These are phyloP conservation scores for Rhagophthalmus giganteus DNA, from an alignment of 2,888 invertebrate species.

Conservation along the genomic window DNA sequence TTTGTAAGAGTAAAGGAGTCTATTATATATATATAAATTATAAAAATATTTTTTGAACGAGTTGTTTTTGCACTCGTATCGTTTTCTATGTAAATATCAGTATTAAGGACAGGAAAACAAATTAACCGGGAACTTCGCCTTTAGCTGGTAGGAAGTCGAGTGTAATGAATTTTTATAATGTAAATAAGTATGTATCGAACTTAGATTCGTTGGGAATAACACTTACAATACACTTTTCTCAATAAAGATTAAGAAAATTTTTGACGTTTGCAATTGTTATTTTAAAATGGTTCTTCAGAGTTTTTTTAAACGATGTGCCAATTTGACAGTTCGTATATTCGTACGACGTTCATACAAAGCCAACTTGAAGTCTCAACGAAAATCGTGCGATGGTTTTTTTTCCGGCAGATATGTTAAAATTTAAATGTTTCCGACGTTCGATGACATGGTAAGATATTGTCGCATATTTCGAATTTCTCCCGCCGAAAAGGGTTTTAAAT, in stretches of 20 bases:
- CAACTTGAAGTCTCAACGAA: no score
- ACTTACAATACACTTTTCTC: conserved; percentile 10
- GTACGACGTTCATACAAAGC: no score
- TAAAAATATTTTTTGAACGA: conserved; percentile 8
- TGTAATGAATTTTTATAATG: conserved; percentile 14
- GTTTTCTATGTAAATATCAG: conserved; percentile 16
- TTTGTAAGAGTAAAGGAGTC: conserved; percentile 18
- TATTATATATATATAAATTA: no score
- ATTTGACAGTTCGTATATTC: no score
- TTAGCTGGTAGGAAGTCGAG: conserved; percentile 6
- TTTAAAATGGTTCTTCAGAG: no score
- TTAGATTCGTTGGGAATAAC: conserved; percentile 3
- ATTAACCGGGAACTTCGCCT: conserved; percentile 3
- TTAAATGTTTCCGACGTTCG: not conserved
- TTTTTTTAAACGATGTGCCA: no score
- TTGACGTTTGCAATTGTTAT: no score
- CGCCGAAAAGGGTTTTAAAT: not conserved
- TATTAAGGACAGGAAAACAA: conserved; percentile 8
- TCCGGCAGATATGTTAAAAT: conserved; percentile 2
- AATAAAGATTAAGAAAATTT: no score
- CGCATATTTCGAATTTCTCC: no score
- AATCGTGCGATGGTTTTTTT: no score
- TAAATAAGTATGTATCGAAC: conserved; percentile 12
- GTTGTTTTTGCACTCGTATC: conserved; percentile 1
- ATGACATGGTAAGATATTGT: not conserved